Base-by-base conservation (phyloP, 2,797 vertebrate genomes). In the Anguilla megastoma region DNA sequence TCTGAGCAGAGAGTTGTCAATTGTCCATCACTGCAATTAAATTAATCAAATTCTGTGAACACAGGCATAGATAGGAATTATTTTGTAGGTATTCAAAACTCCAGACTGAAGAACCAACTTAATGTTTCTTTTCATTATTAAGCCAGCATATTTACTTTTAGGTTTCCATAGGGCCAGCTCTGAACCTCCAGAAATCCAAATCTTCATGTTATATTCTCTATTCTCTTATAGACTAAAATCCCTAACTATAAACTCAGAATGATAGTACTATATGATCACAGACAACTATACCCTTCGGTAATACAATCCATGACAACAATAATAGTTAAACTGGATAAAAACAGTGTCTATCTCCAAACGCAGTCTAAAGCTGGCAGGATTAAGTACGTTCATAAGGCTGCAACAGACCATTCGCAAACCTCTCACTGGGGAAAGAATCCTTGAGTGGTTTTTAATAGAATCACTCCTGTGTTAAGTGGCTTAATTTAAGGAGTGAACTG, bases 401-500 rank as follows among this genome's bases (percentile, higher is more conserved):
- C 63, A 69, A 69, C 63, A 69, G 7, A 27, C 63, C n/a, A 69
- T 69, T 69, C 6, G 1, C 63, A 27, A 9, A 69, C 63, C 24
- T 8, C 30, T 33, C 69, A 74, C 2, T 30, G 69, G 18, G 30
- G 30, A 33, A 74, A 74, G 27, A 74, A 74, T 14, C 27, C 12
- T 33, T 79, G 74, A 79, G 30, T 86, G 85, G 90, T 66, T 90
- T 89, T 90, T 88, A 92, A 93, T 92, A 89, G 91, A 91, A 87
- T 88, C 91, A 88, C 88, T 91, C 91, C 90, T 90, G 92, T 92
- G 6, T 91, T 4, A 88, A 93, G 84, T 86, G 89, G 16, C 89
- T 89, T 90, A 91, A 91, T 91, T 93, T 89, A 93, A 87, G 89
- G 90, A 92, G 90, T 89, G 90, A 90, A 85, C 88, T 69, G 86